Evolutionary conservation across 2,113 vertebrate species (phyloP), one percentile per base, ranked within the genome.

Genomic region (Martes martes): DNA sequence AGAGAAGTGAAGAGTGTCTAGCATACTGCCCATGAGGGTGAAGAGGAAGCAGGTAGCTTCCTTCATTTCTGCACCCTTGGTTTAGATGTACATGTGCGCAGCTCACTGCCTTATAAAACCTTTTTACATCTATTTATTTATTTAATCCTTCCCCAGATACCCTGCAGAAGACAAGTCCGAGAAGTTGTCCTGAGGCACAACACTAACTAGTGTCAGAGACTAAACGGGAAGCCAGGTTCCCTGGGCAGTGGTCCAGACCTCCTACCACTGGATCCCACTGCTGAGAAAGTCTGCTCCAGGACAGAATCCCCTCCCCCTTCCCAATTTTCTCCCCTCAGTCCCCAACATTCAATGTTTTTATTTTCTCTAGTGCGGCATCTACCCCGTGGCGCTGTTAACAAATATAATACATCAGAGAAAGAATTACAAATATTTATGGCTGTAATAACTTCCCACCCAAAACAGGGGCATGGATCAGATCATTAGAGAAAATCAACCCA

Each of bases 401-500:
- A 98, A 97, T 31, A 8, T 13, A 98, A 97, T 67, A 89, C 47
- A 94, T 96, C 63, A 98, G 61, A 86, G 24, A 11, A 63, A 88
- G 95, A 95, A 96, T 55, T 96, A 88, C 42, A 98, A 86, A 91
- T 98, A 98, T 98, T 98, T 97, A 98, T 95, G 96, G 33, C 63
- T 97, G 63, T 89, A 98, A 96, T 98, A 98, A 79, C 89, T 84
- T 97, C 39, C 26, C 55, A 82, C n/a, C 92, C 95, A 95, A 90
- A 74, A 94, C 7, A 67, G 73, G 94, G 94, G 84, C 97, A 81
- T 31, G 92, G 59, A 67, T 61, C 89, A 94, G 71, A 65, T 91
- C 91, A 97, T 96, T 94, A 98, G 94, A 95, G 95, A 97, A 97
- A 98, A 84, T 74, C 96, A 97, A 39, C 96, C 2, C 97, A 93